Base-by-base conservation (phyloP, 2,888 invertebrate species). In the Stramonita haemastoma region DNA sequence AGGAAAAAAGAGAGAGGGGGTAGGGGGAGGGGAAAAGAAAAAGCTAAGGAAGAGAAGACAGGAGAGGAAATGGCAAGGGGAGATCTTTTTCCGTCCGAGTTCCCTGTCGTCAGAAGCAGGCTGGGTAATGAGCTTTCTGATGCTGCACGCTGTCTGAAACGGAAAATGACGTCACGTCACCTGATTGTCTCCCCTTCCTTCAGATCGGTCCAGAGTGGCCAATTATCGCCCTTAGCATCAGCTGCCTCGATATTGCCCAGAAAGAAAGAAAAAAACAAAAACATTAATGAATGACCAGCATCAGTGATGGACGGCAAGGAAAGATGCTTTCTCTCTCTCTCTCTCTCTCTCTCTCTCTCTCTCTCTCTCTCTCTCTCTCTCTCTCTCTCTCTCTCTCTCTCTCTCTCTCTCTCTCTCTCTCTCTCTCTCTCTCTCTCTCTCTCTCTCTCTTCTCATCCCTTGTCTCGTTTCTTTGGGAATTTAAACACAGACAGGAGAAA, bases 321-420 rank as follows among this genome's bases (percentile, higher is more conserved):
- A 66, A 22, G 17, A 1, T 66, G 26, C 19, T 79, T 34, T 34
- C 34, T 34, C 2, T 32, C 34, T 32, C 34, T 79, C 79, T 19
- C 34, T 34, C 32, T 79, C 13, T 60, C 11, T 60, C 60, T 60
- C 13, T 60, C 60, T 60, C 13, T 60, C 60, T 60, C 13, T 60
- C 60, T 60, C 13, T 60, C 60, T 60, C 32, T 79, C 79, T 34
- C 32, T 2, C 32, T 79, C 32, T 29, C 32, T 34, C 6, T 79
- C 79, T 29, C 11, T 29, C 79, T 79, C 79, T 79, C 79, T 77
- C 70, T 79, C 29, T 79, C 79, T 79, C 32, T 79, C 79, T 79
- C 32, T 79, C 79, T 79, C 32, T 79, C 79, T 79, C 32, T 79
- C 32, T 79, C 79, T 79, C 79, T 79, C 32, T 79, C 32, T 79